Base-by-base conservation (phyloP, 2,888 invertebrate genomes). In the Chloroclystis v-ata region DNA sequence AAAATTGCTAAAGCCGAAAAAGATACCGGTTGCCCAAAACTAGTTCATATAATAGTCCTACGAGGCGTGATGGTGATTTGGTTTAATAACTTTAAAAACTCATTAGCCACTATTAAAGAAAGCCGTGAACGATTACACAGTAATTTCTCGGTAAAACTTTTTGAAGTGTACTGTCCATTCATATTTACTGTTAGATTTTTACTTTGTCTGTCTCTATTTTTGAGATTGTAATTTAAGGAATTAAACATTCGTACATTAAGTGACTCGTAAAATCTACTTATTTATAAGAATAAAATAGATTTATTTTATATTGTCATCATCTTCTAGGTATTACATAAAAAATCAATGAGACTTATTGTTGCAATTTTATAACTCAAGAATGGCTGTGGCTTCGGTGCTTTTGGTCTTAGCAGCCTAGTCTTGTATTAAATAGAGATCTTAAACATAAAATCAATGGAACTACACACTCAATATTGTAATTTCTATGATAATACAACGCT, bases 61-160 rank as follows among this genome's bases (percentile, higher is more conserved):
- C 63, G 60, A 65, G 60, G 63, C 69, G 66, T 66, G 57, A 69
- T 69, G 67, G 78, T 74, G 78, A 82, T 83, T 83, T 82, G 70
- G 72, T 70, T 78, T 83, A 82, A 84, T 83, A 81, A 79, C 82
- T 78, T 76, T 71, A 67, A 78, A 78, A 82, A 77, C 75, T 79
- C 78, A 79, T 82, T 79, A 79, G 56, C 59, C 55, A 61, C 65
- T 67, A 66, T 73, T 69, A 66, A 71, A 71, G 67, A 72, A 72
- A 65, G 62, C 52, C 43, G 56, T 63, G 56, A 52, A 55, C 48
- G 52, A 57, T 64, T 60, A 59, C 49, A 43, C 41, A 26, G 52
- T 56, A 56, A 55, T 56, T 62, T 63, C 38, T 28, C 32, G 16
- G 39, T 39, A 14, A 12, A 40, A 39, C 10, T 40, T 37, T 13